Percentiles rank a stretch among this genome's conserved stretches.
phyloP scores from a whole-genome alignment of 64 coral and sea anemone genomes.

The Pocillopora damicornis region DNA sequence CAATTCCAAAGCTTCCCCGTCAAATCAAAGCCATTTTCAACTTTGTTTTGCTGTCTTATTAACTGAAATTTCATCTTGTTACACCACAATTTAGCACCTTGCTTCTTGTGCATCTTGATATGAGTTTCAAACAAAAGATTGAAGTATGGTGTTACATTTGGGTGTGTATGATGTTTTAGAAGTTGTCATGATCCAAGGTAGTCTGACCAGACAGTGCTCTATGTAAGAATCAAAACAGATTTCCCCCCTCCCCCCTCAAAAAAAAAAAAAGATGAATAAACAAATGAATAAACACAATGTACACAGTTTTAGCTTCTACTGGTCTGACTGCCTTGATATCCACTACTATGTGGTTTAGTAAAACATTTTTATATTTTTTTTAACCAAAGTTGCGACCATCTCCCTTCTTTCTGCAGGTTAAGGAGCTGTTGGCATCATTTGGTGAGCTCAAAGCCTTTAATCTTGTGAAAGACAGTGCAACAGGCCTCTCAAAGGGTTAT shows the following conservation, averaged over 20 bases:
- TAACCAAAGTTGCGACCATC: background rate
- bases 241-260: too few relatives aligned
- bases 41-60: background rate
- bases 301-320: too few relatives aligned
- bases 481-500: slow-evolving; percentile 95
- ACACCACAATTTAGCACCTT: background rate
- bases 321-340: too few relatives aligned
- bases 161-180: background rate
- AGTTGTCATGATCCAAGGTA: background rate
- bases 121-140: background rate
- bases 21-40: slow-evolving; percentile 12
- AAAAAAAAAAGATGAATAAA: too few relatives aligned
- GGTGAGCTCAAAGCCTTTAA: slow-evolving; percentile 98
- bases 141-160: background rate
- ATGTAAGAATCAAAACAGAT: too few relatives aligned
- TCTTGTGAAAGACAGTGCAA: slow-evolving; percentile 98
- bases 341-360: background rate
- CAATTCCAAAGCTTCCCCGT: background rate
- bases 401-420: slow-evolving; percentile 58
- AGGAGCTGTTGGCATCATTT: slow-evolving; percentile 96
- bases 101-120: background rate
- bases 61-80: background rate
- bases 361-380: background rate
- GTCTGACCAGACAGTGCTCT: background rate
- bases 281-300: too few relatives aligned